A percentile compares a stretch with the other conserved stretches of the same genome.
Evolutionary conservation across 2,888 invertebrate genomes (phyloP).

Genomic region (Dusona sp.): DNA sequence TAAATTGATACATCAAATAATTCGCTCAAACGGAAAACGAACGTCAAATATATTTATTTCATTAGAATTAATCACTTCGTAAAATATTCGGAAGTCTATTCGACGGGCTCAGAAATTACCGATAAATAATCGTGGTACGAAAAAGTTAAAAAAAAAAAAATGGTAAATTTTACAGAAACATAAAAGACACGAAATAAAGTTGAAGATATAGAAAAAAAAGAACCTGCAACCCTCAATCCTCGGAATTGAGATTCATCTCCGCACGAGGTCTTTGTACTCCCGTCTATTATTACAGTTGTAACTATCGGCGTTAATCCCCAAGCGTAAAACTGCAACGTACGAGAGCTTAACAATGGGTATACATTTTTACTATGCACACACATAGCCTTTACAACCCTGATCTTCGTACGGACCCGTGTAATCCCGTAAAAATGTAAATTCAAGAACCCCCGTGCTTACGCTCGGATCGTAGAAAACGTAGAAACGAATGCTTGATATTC

Average conservation of each 20-base stretch:
- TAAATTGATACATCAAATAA: slow-evolving; percentile 55
- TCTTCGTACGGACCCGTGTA: slow-evolving; percentile 70
- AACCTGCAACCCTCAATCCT: slow-evolving; percentile 7
- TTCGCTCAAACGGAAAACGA: not conserved
- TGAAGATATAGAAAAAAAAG: slow-evolving; percentile 44
- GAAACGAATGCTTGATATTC: slow-evolving; percentile 62
- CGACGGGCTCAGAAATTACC: not conserved
- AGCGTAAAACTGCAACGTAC: slow-evolving; percentile 55
- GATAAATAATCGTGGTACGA: not conserved
- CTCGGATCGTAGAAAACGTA: slow-evolving; percentile 57
- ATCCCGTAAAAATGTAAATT: slow-evolving; percentile 83
- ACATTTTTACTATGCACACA: slow-evolving; percentile 27
- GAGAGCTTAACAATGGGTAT: slow-evolving; percentile 20
- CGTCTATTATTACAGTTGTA: slow-evolving; percentile 80
- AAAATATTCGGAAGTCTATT: not conserved
- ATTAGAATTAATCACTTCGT: not conserved
- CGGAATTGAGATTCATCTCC: slow-evolving; percentile 16
- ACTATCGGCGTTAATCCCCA: slow-evolving; percentile 76
- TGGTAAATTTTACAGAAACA: not conserved
- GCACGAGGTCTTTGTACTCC: slow-evolving; percentile 37
- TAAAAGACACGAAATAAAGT: not conserved
- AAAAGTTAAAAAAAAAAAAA: not conserved
- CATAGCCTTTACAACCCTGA: slow-evolving; percentile 37
- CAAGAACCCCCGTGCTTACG: slow-evolving; percentile 32
- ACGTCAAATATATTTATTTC: slow-evolving; percentile 21